Evolutionary conservation across 2,888 invertebrate genomes (phyloP).

Genomic region (Branchellion lobata): DNA sequence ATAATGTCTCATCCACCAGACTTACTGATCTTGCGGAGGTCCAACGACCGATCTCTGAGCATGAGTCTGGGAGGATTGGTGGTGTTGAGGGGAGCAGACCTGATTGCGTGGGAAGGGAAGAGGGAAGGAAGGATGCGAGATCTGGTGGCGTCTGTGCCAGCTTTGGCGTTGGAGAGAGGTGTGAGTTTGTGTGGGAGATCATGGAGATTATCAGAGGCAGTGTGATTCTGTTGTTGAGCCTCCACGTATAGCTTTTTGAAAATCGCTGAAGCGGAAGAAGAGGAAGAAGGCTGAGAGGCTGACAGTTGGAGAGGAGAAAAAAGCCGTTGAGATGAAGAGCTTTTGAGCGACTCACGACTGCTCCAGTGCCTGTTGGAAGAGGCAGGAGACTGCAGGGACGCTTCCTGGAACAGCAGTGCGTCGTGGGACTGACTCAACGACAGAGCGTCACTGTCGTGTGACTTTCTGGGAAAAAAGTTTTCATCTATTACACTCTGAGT

Average conservation of each 20-base stretch:
- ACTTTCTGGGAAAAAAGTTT: not conserved
- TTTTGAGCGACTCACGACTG: not conserved
- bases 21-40: not conserved
- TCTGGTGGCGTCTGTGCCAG: not conserved
- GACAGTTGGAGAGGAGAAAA: not conserved
- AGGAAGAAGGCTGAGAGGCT: not conserved
- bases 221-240: too few relatives aligned
- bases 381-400: too few relatives aligned
- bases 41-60: not conserved
- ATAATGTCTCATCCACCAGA: too few relatives aligned
- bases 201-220: too few relatives aligned
- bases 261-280: not conserved
- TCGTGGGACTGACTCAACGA: not conserved
- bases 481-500: too few relatives aligned
- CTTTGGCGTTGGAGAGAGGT: not conserved
- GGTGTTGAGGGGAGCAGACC: conserved; percentile 15
- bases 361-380: not conserved
- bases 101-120: not conserved
- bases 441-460: not conserved
- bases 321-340: not conserved
- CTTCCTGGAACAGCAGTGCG: not conserved
- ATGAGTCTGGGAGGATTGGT: conserved; percentile 8
- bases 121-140: not conserved
- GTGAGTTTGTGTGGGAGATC: not conserved
- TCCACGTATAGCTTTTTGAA: too few relatives aligned